Base-by-base conservation (phyloP, 1,140 invertebrate species). In the Drosophila saltans region DNA sequence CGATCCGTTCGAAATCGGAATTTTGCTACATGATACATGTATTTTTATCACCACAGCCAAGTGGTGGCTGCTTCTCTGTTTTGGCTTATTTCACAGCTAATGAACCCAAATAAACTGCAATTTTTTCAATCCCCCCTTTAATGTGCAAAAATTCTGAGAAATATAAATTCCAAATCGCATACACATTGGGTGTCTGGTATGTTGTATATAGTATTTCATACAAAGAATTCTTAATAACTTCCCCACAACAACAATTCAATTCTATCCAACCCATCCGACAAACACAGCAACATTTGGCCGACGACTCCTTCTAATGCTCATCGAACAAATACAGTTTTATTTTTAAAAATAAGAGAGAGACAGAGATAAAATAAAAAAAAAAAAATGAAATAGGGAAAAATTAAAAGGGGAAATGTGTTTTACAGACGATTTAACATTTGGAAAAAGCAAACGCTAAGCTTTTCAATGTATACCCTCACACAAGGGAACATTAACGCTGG, bases 251-350 rank as follows among this genome's bases (percentile, higher is more conserved):
- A 21, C 16, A 26, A 52, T 52, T 52, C 21, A 26, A 24, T 36
- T 2, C 16, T 21, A 48, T 48, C n/a, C 45, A 52, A 52, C 45
- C 45, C 45, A 52, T 52, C 21, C 45, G 45, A 48, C 45, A 8
- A 48, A 36, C 33, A 36, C 6, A 36, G 6, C 33, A 2, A 36
- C 33, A 36, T 36, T 5, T 36, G 16, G 45, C 16, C 16, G 45
- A 7, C 45, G 45, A 48, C 45, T 48, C 45, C 45, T 48, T 48
- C 45, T 24, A 24, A 48, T 48, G 45, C 45, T 48, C 45, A 48
- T 48, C 45, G 45, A 48, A 48, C 45, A 48, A 48, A 48, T 48
- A 48, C n/a, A 48, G 45, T 48, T 48, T 52, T 52, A 52, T 52
- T 52, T 52, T 52, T 52, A 52, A 52, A 52, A 52, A 26, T 52